phyloP scores from a whole-genome alignment of 2,113 vertebrate genomes.

The Balaenoptera acutorostrata region DNA sequence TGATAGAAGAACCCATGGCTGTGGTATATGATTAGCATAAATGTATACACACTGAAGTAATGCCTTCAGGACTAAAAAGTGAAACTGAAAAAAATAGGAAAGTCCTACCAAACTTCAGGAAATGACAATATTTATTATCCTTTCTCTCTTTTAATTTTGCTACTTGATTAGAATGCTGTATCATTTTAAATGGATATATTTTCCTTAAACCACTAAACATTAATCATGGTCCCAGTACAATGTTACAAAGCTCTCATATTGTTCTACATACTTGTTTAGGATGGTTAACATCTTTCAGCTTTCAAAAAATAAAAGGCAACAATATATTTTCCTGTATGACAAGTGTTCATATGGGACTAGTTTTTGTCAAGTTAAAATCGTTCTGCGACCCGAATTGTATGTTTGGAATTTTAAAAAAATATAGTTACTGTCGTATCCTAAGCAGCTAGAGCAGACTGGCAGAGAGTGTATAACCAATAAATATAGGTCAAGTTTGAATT shows the following conservation, averaged over 20 bases:
- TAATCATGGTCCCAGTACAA: background rate
- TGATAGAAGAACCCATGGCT: conserved; percentile 88
- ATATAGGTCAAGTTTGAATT: background rate
- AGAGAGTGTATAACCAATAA: background rate
- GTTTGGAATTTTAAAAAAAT: background rate
- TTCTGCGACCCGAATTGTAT: background rate
- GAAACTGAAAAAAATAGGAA: conserved; percentile 76
- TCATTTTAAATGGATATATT: conserved; percentile 15
- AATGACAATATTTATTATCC: conserved; percentile 76
- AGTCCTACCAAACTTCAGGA: conserved; percentile 82
- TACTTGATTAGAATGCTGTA: conserved; percentile 32
- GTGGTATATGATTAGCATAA: conserved; percentile 91
- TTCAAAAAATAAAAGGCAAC: conserved; percentile 1
- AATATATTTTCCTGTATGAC: background rate
- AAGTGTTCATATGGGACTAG: background rate
- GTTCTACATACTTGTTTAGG: background rate
- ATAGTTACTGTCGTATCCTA: background rate
- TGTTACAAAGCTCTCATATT: background rate
- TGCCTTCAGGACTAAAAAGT: conserved; percentile 88
- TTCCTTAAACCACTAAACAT: background rate
- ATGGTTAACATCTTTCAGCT: background rate
- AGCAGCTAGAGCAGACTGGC: background rate
- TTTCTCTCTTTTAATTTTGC: conserved; percentile 59
- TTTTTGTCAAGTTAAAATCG: background rate
- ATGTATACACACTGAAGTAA: conserved; percentile 89